phyloP scores from a whole-genome alignment of 2,888 invertebrate genomes.

The Eremobia ochroleuca region DNA sequence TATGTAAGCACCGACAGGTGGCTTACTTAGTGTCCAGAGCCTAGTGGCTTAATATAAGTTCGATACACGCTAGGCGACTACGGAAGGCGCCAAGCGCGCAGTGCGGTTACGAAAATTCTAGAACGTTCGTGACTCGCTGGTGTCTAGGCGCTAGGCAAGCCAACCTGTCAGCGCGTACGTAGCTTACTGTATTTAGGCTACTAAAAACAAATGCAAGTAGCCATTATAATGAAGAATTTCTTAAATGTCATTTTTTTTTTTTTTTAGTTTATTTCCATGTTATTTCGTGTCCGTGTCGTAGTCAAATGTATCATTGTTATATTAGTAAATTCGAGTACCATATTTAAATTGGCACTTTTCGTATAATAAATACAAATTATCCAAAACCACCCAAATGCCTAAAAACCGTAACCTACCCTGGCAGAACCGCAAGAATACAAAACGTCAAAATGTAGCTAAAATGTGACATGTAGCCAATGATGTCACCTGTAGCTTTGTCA shows the following conservation, averaged over 20 bases:
- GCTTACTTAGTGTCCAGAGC: too few relatives aligned
- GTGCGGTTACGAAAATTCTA: too few relatives aligned
- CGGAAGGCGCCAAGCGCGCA: too few relatives aligned
- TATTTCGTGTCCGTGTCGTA: slow-evolving; percentile 23
- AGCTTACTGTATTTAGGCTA: slow-evolving; percentile 33
- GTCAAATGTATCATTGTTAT: slow-evolving; percentile 57
- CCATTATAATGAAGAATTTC: slow-evolving; percentile 7
- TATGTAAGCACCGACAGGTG: neutral
- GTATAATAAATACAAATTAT: slow-evolving; percentile 58
- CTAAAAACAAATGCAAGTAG: slow-evolving; percentile 42
- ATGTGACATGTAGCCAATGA: slow-evolving; percentile 11
- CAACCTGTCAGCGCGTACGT: neutral
- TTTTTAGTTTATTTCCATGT: slow-evolving; percentile 20
- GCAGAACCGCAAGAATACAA: slow-evolving; percentile 47
- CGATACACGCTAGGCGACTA: too few relatives aligned
- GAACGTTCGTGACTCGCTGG: too few relatives aligned
- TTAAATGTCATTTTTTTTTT: slow-evolving; percentile 6
- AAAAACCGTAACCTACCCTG: slow-evolving; percentile 62
- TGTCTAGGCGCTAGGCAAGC: neutral
- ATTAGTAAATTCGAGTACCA: slow-evolving; percentile 70
- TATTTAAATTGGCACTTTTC: slow-evolving; percentile 65
- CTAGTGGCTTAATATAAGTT: too few relatives aligned
- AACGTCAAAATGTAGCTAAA: slow-evolving; percentile 25
- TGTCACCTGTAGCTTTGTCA: slow-evolving; percentile 20
- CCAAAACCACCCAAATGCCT: slow-evolving; percentile 57